phyloP scores from a whole-genome alignment of 2,797 vertebrate genomes.

The Pyrocephalus nanus region DNA sequence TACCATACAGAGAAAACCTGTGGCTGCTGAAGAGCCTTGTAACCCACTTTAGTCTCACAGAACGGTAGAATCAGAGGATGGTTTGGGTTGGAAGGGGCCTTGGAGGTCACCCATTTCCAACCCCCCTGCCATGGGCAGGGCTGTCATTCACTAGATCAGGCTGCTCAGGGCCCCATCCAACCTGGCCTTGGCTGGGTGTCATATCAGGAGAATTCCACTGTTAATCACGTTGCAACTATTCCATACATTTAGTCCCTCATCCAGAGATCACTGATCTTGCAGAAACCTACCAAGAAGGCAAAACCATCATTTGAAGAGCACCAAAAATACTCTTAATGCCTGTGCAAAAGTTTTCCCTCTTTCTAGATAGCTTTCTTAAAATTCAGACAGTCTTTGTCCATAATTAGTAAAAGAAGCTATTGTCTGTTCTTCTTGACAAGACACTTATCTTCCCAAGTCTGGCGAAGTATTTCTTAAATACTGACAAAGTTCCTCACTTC shows the following conservation, averaged over 20 bases:
- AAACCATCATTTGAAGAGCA: background rate
- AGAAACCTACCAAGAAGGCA: background rate
- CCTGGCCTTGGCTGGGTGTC: background rate
- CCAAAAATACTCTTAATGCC: background rate
- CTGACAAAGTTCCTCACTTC: background rate
- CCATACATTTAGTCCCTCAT: background rate
- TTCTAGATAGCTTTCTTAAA: background rate
- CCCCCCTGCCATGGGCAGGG: background rate
- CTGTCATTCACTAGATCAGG: background rate
- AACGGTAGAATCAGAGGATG: background rate
- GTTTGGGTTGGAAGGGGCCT: background rate
- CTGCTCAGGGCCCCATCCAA: background rate
- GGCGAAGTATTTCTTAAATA: background rate
- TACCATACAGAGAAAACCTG: background rate
- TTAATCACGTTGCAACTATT: background rate
- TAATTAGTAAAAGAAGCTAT: background rate
- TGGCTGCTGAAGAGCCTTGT: fast-evolving
- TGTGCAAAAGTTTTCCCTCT: background rate
- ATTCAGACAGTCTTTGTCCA: background rate
- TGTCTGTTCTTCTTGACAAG: background rate
- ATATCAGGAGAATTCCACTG: background rate
- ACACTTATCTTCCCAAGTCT: background rate
- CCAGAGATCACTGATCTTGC: background rate
- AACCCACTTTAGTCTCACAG: fast-evolving
- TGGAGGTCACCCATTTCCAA: too few species aligned